Percentiles rank a stretch among this genome's conserved stretches.
These are phyloP conservation scores for Eclectus roratus DNA, from an alignment of 2,113 vertebrate genomes.

Conservation along the genomic window DNA sequence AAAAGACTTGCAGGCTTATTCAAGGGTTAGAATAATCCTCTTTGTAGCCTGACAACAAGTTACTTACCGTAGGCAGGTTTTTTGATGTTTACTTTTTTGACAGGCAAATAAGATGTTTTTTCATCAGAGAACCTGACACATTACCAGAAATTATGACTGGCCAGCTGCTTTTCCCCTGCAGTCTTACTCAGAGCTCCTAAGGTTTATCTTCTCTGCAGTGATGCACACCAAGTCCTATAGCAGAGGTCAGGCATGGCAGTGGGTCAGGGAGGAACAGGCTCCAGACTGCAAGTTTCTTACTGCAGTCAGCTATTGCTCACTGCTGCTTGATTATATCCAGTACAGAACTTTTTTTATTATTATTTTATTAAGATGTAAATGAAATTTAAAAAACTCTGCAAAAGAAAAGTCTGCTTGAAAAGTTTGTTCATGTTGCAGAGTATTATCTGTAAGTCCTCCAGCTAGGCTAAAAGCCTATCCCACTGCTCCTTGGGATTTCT, in stretches of 20 bases:
- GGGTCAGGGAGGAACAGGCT: background rate
- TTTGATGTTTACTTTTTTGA: background rate
- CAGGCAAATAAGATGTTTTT: background rate
- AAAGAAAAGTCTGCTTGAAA: slow-evolving; percentile 74
- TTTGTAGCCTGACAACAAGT: background rate
- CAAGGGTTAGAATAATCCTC: background rate
- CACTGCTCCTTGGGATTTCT: slow-evolving; percentile 80
- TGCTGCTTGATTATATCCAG: background rate
- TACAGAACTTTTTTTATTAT: background rate
- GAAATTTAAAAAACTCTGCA: slow-evolving; percentile 52
- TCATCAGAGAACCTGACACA: background rate
- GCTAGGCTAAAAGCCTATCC: slow-evolving; percentile 81
- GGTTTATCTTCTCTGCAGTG: background rate
- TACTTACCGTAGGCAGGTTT: background rate
- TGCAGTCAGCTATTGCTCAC: background rate
- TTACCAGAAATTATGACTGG: background rate
- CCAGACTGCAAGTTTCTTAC: background rate
- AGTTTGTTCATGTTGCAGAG: slow-evolving; percentile 73
- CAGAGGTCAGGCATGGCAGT: background rate
- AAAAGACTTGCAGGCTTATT: background rate
- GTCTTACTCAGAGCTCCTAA: background rate
- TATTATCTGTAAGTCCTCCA: slow-evolving; percentile 81
- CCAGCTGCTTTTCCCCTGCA: background rate
- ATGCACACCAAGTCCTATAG: background rate
- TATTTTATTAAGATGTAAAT: slow-evolving; percentile 72